Conservation (phyloP, 2,113 vertebrate species). For the Otolemur garnettii region DNA sequence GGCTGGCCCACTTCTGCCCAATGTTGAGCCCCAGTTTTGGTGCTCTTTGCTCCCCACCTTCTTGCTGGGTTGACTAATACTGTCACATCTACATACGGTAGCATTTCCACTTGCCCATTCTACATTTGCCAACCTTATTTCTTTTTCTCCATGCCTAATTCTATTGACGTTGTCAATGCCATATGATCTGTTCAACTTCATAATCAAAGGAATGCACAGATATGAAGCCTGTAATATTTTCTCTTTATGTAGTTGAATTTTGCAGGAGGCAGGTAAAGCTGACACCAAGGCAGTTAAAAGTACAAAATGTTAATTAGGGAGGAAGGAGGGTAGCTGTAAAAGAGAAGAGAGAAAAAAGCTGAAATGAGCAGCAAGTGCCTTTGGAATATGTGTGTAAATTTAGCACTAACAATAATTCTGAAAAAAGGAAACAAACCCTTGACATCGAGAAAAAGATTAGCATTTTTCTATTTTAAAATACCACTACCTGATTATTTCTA, state of each 20-base stretch:
- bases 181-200: neutral
- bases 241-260: neutral
- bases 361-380: neutral
- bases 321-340: neutral
- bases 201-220: neutral
- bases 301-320: neutral
- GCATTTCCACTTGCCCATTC: neutral
- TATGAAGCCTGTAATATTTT: neutral
- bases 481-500: neutral
- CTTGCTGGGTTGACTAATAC: neutral
- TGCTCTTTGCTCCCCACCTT: neutral
- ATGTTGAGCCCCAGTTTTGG: neutral
- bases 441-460: neutral
- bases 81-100: neutral
- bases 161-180: neutral
- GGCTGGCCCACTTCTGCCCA: neutral
- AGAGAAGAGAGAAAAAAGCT: neutral
- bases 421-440: neutral
- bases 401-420: neutral
- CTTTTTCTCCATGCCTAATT: neutral
- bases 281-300: neutral
- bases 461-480: neutral
- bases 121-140: neutral
- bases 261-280: neutral
- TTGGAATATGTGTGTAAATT: neutral